Conservation (phyloP, 1,140 invertebrate genomes). For the Chironomus tepperi region DNA sequence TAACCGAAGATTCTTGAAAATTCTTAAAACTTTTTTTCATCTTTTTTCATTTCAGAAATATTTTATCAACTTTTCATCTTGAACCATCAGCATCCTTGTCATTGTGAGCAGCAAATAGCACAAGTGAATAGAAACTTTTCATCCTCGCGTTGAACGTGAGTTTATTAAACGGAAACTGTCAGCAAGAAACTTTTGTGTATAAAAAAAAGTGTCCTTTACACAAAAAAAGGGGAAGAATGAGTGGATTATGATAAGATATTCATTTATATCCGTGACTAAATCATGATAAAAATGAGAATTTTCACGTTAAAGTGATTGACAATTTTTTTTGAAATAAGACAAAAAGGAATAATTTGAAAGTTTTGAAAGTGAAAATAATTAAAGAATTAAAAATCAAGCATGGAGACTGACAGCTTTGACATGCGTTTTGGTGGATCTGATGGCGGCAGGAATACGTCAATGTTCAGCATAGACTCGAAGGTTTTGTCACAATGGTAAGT, state of each 20-base stretch:
- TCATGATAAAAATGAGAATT: neutral
- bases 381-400: neutral
- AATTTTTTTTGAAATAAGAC: too few relatives aligned
- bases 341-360: too few relatives aligned
- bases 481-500: conserved; percentile 1
- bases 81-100: neutral
- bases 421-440: neutral
- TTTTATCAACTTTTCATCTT: neutral
- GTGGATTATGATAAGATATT: conserved; percentile 5
- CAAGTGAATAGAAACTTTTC: neutral
- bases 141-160: neutral
- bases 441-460: neutral
- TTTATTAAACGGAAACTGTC: neutral
- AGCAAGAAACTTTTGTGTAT: neutral
- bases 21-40: neutral
- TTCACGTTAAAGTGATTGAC: too few relatives aligned
- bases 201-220: neutral
- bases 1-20: neutral
- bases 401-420: neutral
- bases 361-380: neutral
- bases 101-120: too few relatives aligned
- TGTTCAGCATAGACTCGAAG: neutral
- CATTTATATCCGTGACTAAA: neutral
- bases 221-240: neutral
- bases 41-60: neutral